Evolutionary conservation across 2,888 invertebrate species (phyloP).

Genomic region (Luffia ferchaultella): DNA sequence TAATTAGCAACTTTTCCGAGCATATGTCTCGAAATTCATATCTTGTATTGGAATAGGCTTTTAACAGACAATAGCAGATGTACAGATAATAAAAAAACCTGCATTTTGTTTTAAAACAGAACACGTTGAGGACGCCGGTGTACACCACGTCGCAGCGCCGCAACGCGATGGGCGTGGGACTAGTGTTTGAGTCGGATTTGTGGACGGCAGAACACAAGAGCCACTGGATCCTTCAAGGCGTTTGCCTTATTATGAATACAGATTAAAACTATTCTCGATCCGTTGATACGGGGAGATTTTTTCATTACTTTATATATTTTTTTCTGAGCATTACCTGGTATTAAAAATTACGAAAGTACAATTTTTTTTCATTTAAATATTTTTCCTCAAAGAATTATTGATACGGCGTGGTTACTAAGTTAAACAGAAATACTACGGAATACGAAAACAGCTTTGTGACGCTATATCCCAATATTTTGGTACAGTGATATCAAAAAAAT

Average conservation of each 20-base stretch:
- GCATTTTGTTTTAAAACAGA: conserved; percentile 61
- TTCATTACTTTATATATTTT: neutral
- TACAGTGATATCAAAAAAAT: too few relatives aligned
- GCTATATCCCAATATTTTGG: too few relatives aligned
- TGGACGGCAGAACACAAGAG: conserved; percentile 83
- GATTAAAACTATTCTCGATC: conserved; percentile 51
- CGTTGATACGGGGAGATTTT: neutral
- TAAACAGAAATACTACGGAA: too few relatives aligned
- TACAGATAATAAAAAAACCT: too few relatives aligned
- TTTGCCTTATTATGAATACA: conserved; percentile 86
- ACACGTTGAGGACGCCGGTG: conserved; percentile 87
- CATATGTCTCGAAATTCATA: too few relatives aligned
- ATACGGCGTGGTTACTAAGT: too few relatives aligned
- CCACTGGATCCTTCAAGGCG: conserved; percentile 91
- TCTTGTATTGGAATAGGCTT: too few relatives aligned
- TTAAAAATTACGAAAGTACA: neutral
- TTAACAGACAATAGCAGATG: too few relatives aligned
- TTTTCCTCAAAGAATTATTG: too few relatives aligned
- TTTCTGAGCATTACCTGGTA: neutral
- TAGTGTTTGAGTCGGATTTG: conserved; percentile 90
- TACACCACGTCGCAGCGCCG: conserved; percentile 88
- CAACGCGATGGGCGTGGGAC: conserved; percentile 91
- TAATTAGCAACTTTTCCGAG: too few relatives aligned
- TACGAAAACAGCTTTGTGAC: too few relatives aligned
- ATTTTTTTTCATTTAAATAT: too few relatives aligned